phyloP scores from a whole-genome alignment of 1,140 invertebrate genomes.

The Drosophila lini region DNA sequence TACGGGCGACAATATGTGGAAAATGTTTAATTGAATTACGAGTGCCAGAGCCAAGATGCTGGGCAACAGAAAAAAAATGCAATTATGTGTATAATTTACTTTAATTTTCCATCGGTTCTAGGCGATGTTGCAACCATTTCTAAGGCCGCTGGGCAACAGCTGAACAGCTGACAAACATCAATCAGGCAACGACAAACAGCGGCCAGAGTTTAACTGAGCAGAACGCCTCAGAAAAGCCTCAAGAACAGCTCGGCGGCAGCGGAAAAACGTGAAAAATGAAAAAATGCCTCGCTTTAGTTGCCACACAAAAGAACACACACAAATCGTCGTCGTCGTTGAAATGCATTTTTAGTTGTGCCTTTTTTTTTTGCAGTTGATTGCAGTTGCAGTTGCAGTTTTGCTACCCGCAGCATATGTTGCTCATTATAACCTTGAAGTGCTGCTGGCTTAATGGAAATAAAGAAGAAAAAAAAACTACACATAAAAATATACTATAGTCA shows the following conservation, averaged over 20 bases:
- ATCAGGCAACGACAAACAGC: conserved; percentile 56
- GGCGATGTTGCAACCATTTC: conserved; percentile 54
- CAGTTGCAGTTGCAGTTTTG: conserved; percentile 57
- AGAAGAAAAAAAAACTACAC: conserved; percentile 33
- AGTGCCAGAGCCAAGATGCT: conserved; percentile 24
- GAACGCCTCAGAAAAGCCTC: conserved; percentile 68
- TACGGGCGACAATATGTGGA: conserved; percentile 55
- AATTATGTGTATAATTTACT: conserved; percentile 78
- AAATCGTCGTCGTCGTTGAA: conserved; percentile 52
- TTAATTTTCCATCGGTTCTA: conserved; percentile 63
- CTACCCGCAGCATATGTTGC: conserved; percentile 67
- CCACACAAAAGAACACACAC: conserved; percentile 71
- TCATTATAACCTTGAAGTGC: conserved; percentile 77
- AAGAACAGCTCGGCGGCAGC: conserved; percentile 51
- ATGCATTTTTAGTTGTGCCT: conserved; percentile 63
- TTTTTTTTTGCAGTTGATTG: conserved; percentile 64
- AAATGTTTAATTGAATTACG: conserved; percentile 77
- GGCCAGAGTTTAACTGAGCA: conserved; percentile 70
- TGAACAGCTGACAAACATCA: conserved; percentile 77
- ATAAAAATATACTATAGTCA: conserved; percentile 50
- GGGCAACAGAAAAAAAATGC: conserved; percentile 13
- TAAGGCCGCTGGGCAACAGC: conserved; percentile 52
- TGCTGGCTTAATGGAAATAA: conserved; percentile 49
- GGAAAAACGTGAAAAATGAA: conserved; percentile 80
- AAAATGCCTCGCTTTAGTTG: conserved; percentile 63